phyloP scores from a whole-genome alignment of 2,888 invertebrate genomes.

The Drosophila greeni region DNA sequence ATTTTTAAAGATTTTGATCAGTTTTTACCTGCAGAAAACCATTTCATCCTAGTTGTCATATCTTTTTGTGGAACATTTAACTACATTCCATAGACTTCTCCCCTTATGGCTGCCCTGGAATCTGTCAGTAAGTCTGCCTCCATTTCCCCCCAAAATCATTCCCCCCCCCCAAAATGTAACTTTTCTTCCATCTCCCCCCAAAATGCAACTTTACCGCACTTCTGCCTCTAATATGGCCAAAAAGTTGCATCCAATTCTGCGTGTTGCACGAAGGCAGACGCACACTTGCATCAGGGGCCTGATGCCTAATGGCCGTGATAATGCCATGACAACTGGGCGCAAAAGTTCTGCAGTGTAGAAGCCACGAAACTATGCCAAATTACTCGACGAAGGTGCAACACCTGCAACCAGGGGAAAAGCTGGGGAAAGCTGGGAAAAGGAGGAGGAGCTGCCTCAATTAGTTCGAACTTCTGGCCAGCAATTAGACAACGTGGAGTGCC shows the following conservation, averaged over 20 bases:
- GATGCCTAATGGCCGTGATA: slow-evolving; percentile 45
- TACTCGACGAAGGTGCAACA: slow-evolving; percentile 40
- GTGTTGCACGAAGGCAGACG: slow-evolving; percentile 1
- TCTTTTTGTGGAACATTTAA: not conserved
- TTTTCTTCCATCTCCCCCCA: slow-evolving; percentile 1
- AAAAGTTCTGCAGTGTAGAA: slow-evolving; percentile 31
- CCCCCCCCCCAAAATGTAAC: not conserved
- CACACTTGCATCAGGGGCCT: slow-evolving; percentile 21
- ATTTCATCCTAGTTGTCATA: not conserved
- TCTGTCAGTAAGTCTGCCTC: not conserved
- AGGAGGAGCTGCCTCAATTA: slow-evolving; percentile 37
- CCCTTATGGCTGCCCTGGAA: not conserved
- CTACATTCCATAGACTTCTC: slow-evolving; percentile 2
- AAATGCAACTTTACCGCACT: slow-evolving; percentile 21
- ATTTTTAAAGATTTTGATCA: too few species aligned
- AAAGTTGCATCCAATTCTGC: slow-evolving; percentile 30
- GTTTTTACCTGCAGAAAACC: not conserved
- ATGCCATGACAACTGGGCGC: slow-evolving; percentile 44
- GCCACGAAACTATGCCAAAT: slow-evolving; percentile 48
- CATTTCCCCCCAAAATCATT: not conserved
- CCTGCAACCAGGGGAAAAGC: slow-evolving; percentile 21
- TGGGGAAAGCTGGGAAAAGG: slow-evolving; percentile 11
- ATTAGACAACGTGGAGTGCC: slow-evolving; percentile 29
- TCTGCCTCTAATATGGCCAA: slow-evolving; percentile 25
- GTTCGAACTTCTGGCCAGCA: slow-evolving; percentile 43